Evolutionary conservation across 1,140 invertebrate genomes (phyloP), one percentile per base, ranked within the genome.

Genomic region (Leptopilina clavipes): DNA sequence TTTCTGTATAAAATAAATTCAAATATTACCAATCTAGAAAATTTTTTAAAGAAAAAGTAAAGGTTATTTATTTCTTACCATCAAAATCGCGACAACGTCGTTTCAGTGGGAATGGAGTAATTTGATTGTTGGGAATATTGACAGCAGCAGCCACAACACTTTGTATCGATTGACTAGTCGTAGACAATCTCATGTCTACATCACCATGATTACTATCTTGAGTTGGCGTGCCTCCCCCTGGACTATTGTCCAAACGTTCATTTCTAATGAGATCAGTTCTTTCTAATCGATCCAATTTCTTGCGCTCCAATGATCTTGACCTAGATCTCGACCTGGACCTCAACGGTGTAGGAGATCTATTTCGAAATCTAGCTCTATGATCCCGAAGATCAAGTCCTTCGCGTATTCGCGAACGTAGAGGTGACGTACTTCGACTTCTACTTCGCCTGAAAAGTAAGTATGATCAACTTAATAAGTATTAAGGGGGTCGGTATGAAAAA

Each of bases 51-150:
- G 8, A 18, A 43, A 11, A 65, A 54, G 18, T 8, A 40, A 40
- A 6, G 7, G 37, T 40, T 54, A 14, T 2, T 31, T 31, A 2
- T 71, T 3, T 86, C 90, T 86, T 81, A 94, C 93, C 94, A 86
- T 95, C 94, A 84, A 94, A 95, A 87, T 95, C 94, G 72, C 94
- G 88, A 86, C 94, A 95, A 45, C 94, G 89, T 76, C 93, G 89
- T 81, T 94, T 94, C 72, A 89, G 86, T 10, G 89, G 87, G 77
- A 89, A 89, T 77, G 81, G 77, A 65, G 86, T 72, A 10, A 81
- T 76, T 72, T 89, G 88, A 79, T 85, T 88, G 78, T 86, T 88
- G 65, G 86, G 74, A 74, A 88, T 81, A 79, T 70, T 84, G 45
- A 84, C 76, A 14, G 83, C 90, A 71, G 89, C 86, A 8, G 87